These are phyloP conservation scores for Thymelicus sylvestris DNA, from an alignment of 2,888 invertebrate species.

Conservation along the genomic window DNA sequence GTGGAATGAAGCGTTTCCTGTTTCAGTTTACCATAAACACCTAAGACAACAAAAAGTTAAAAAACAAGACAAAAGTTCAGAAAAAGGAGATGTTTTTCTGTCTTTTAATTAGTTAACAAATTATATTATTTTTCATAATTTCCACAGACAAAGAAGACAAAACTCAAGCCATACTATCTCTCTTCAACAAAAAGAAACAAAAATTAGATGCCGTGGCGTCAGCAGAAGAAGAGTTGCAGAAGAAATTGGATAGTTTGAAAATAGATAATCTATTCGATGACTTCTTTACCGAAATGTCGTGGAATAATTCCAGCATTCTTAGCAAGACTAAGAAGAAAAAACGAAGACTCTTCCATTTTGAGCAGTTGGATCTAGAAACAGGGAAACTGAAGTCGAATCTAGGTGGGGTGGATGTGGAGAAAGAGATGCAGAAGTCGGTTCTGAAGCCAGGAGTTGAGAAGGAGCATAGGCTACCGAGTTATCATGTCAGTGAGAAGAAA, in stretches of 20 bases:
- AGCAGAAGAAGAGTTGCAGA: slow-evolving; percentile 62
- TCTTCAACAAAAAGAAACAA: slow-evolving; percentile 69
- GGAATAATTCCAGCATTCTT: slow-evolving; percentile 61
- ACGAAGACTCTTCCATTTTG: slow-evolving; percentile 65
- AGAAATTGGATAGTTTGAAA: slow-evolving; percentile 66
- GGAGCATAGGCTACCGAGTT: slow-evolving; percentile 84
- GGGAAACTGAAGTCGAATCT: slow-evolving; percentile 73
- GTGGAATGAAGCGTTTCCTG: no score
- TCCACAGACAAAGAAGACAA: slow-evolving; percentile 67
- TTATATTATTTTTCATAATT: not conserved
- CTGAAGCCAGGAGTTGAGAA: slow-evolving; percentile 88
- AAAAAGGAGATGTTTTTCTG: no score
- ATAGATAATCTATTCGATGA: slow-evolving; percentile 65
- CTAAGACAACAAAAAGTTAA: no score
- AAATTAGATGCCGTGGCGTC: slow-evolving; percentile 60
- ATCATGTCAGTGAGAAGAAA: slow-evolving; percentile 83
- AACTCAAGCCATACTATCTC: slow-evolving; percentile 58
- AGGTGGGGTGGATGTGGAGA: slow-evolving; percentile 76
- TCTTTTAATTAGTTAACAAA: not conserved
- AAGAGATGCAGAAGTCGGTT: slow-evolving; percentile 86
- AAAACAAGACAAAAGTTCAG: no score
- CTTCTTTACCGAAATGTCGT: slow-evolving; percentile 74
- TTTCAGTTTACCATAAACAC: no score
- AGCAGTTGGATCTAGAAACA: slow-evolving; percentile 67
- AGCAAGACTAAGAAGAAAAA: slow-evolving; percentile 58